Evolutionary conservation across 2,797 vertebrate genomes (phyloP), one percentile per base, ranked within the genome.

Genomic region (Falco rusticolus): DNA sequence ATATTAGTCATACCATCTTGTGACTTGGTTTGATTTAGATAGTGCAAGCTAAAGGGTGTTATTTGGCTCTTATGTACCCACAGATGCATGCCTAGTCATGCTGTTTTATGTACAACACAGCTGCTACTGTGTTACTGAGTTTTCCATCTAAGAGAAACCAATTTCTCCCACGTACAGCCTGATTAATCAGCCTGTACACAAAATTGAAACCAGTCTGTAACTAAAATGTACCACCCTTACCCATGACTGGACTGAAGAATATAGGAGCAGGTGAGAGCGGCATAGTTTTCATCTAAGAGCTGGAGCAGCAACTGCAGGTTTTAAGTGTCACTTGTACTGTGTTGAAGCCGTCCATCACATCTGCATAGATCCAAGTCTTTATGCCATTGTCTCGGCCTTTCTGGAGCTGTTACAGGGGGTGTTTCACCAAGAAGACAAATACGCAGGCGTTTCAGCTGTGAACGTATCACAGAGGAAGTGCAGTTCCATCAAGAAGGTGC

Each of bases 1-100:
- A 70, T 70, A 91, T 95, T 93, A 95, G 71, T 96, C 64, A 60
- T 59, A 29, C 74, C 45, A 53, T 80, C 63, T 56, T 84, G n/a
- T 84, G 66, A 64, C 75, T 92, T 71, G 60, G 29, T 84, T 83
- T 90, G 63, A 28, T 47, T 84, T 94, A 18, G 37, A n/a, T 18
- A 74, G 84, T 59, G n/a, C 50, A 56, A 65, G 43, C 66, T 74
- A 33, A 60, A 45, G 61, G 50, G 14, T 57, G 76, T 48, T 60
- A 33, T 41, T 93, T 60, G 22, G 76, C 70, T 74, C 24, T 39
- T 77, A 37, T 43, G 75, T 83, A 57, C 70, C 71, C 83, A 71
- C 22, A 72, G 65, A 74, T 72, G 39, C 16, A 3, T 69, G 84
- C 48, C 50, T 77, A 95, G 82, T 90, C 91, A 48, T 31, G 68